Evolutionary conservation across 2,113 vertebrate species (phyloP), one percentile per base, ranked within the genome.

Genomic region (Hydropotes inermis): DNA sequence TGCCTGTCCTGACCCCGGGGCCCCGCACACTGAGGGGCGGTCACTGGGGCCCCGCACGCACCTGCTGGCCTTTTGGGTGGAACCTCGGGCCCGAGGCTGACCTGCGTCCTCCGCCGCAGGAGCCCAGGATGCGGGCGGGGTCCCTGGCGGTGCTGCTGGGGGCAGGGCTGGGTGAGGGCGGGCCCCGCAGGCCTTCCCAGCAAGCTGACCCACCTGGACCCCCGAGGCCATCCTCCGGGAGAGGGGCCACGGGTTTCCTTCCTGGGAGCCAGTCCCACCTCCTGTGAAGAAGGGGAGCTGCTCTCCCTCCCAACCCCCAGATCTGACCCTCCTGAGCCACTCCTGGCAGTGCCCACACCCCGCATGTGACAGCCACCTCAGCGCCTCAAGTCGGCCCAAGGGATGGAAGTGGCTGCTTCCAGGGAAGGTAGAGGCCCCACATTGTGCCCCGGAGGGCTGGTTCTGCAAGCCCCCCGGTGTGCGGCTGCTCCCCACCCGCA

Each of bases 371-470:
- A 3, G 78, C 47, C 27, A n/a, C 30, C 19, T 70, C 67, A 70
- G 67, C 4, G 21, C 58, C 54, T 58, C 58, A 19, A 54, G 30
- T 33, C 39, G 13, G 94, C 9, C 78, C 43, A 2, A 43, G 43
- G 52, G 30, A 39, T 21, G 5, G 52, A 55, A 36, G 21, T 25
- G 82, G 43, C 43, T 0, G 14, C 76, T 85, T 58, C 43, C 83
- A 43, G 0, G 2, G 11, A 79, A 85, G 36, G 36, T 5, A 17
- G 36, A 55, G 81, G 54, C 16, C 87, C 91, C 16, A 3, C 4
- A 0, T 0, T 16, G 17, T 58, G 36, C 23, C 4, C 1, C 0
- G 0, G 0, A 58, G 17, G 76, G 45, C 78, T 39, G n/a, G 36
- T 61, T 52, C 57, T 1, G 0, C 33, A 1, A 6, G 76, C 55